phyloP scores from a whole-genome alignment of 2,797 vertebrate species.

The Danio jaintianensis region DNA sequence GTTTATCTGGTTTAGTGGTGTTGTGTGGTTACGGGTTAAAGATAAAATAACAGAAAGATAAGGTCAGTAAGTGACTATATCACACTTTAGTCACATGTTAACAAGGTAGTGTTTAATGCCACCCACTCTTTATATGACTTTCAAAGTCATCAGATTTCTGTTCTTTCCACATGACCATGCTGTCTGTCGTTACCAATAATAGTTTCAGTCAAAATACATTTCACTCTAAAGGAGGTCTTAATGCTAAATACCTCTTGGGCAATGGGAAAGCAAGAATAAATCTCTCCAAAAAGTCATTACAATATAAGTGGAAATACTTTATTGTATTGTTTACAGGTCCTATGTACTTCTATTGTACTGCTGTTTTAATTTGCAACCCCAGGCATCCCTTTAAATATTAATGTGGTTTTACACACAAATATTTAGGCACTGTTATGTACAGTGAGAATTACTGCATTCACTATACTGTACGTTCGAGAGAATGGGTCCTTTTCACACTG shows the following conservation, averaged over 20 bases:
- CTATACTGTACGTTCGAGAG: constrained; percentile 65
- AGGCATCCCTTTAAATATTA: constrained; percentile 63
- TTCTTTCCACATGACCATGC: not conserved
- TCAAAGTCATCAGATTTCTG: not conserved
- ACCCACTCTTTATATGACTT: not conserved
- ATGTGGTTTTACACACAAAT: constrained; percentile 67
- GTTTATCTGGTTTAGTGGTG: not conserved
- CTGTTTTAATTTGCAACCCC: constrained; percentile 14
- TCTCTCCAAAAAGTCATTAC: no score
- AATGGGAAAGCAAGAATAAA: not conserved
- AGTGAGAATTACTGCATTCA: constrained; percentile 74
- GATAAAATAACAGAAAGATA: not conserved
- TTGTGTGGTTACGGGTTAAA: not conserved
- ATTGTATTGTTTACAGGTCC: not conserved
- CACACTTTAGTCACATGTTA: not conserved
- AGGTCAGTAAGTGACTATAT: not conserved
- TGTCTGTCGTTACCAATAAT: not conserved
- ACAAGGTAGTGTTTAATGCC: not conserved
- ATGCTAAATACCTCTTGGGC: not conserved
- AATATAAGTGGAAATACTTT: not conserved
- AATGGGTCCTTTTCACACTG: constrained; percentile 81
- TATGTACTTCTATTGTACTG: not conserved
- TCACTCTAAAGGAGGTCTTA: not conserved
- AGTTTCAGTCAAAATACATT: not conserved
- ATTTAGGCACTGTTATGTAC: constrained; percentile 68